These are phyloP conservation scores for Rhabditoides inermis DNA, from an alignment of 2,888 invertebrate species.

Conservation along the genomic window DNA sequence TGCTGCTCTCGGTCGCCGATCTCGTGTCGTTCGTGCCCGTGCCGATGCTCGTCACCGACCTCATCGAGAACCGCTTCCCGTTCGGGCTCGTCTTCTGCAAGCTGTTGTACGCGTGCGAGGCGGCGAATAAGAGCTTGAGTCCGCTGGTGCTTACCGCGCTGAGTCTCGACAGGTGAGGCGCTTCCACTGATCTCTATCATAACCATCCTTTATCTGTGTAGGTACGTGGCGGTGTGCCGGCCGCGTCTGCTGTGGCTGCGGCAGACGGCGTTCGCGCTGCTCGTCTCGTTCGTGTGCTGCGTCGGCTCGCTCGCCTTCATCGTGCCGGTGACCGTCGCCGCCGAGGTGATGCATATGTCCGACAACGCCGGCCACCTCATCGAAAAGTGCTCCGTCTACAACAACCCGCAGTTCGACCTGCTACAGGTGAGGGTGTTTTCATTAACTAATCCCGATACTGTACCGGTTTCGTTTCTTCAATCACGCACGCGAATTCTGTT, in stretches of 20 bases:
- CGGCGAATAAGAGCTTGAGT: slow-evolving; percentile 44
- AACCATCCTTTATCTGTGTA: too few relatives aligned
- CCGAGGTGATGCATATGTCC: slow-evolving; percentile 14
- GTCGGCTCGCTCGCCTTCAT: slow-evolving; percentile 39
- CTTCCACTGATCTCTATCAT: not conserved
- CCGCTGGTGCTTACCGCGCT: slow-evolving; percentile 46
- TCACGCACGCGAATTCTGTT: too few relatives aligned
- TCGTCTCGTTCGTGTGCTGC: slow-evolving; percentile 30
- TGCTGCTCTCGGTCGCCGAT: slow-evolving; percentile 47
- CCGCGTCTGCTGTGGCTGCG: slow-evolving; percentile 46
- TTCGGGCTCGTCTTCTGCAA: slow-evolving; percentile 37
- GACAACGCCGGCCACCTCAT: slow-evolving; percentile 13
- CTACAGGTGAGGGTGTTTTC: too few relatives aligned
- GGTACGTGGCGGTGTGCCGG: slow-evolving; percentile 30
- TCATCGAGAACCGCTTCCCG: slow-evolving; percentile 32
- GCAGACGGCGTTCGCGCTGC: slow-evolving; percentile 36
- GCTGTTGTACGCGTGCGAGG: slow-evolving; percentile 40
- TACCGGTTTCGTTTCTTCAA: too few relatives aligned
- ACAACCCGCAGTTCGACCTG: slow-evolving; percentile 24
- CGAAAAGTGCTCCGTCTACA: slow-evolving; percentile 29
- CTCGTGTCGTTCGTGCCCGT: slow-evolving; percentile 41
- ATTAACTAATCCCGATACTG: too few relatives aligned
- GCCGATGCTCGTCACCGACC: slow-evolving; percentile 43
- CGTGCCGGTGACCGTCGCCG: slow-evolving; percentile 28
- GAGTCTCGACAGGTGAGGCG: slow-evolving; percentile 33